Conservation (phyloP, 2,113 vertebrate genomes). For the Phrynocephalus versicolor region DNA sequence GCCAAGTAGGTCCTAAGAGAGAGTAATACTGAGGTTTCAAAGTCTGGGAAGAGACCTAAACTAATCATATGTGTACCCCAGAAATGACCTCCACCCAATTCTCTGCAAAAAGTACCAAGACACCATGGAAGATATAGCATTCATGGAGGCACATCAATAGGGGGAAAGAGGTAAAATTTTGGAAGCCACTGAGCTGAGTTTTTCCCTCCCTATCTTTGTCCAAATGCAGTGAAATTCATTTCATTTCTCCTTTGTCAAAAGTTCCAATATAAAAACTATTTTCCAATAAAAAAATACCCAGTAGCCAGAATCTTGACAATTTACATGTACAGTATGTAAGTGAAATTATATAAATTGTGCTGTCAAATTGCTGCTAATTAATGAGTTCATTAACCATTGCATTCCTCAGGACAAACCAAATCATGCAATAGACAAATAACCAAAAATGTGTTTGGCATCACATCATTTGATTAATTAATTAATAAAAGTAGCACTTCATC, state of each 20-base stretch:
- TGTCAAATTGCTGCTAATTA: no score
- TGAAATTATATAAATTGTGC: no score
- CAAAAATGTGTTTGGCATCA: no score
- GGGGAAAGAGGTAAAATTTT: neutral
- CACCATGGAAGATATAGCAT: neutral
- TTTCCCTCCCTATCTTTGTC: neutral
- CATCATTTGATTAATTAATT: neutral
- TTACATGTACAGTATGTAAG: no score
- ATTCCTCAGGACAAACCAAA: no score
- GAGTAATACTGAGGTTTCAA: neutral
- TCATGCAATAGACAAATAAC: no score
- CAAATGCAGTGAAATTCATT: neutral
- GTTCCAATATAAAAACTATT: neutral
- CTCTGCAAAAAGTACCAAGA: neutral
- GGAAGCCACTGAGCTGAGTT: neutral
- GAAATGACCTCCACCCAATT: neutral
- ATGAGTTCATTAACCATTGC: no score
- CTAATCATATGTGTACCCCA: neutral
- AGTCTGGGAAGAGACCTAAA: neutral
- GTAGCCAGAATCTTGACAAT: no score
- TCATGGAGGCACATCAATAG: neutral
- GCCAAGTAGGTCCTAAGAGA: no score
- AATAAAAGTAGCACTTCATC: no score
- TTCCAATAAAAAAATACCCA: neutral
- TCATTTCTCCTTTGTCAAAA: neutral